Conservation (phyloP, 2,113 vertebrate genomes). For the Lontra canadensis region DNA sequence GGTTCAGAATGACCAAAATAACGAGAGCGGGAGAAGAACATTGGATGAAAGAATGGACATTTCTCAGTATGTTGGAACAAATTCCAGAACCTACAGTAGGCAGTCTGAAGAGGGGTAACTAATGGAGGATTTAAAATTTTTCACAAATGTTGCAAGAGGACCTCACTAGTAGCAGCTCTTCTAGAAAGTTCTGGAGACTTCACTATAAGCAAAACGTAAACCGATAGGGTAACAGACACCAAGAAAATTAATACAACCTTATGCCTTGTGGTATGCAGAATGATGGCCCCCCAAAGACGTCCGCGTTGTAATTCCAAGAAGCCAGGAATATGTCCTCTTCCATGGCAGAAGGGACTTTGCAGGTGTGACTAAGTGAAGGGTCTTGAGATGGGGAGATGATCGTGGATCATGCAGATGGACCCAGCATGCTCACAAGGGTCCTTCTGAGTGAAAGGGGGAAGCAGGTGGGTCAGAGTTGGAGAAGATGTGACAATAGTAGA, state of each 20-base stretch:
- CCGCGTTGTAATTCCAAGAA: neutral
- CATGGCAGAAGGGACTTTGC: neutral
- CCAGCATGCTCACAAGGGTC: fast-evolving
- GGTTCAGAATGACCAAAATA: neutral
- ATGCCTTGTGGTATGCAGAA: neutral
- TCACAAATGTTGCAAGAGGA: neutral
- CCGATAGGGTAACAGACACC: neutral
- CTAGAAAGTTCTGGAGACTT: neutral
- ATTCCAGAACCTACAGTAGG: neutral
- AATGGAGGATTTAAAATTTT: neutral
- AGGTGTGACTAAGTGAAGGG: neutral
- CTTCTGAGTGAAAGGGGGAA: neutral
- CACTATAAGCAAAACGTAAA: neutral
- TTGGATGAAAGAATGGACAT: neutral
- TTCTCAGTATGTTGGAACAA: neutral
- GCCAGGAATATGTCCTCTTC: neutral
- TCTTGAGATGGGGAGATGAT: neutral
- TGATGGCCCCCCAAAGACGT: neutral
- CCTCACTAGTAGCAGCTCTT: neutral
- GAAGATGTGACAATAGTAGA: neutral
- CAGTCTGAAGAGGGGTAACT: neutral
- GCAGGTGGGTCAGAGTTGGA: neutral
- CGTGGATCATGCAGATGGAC: neutral
- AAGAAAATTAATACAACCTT: neutral
- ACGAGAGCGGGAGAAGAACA: neutral